phyloP scores from a whole-genome alignment of 2,888 invertebrate genomes.

The Onthophagus sagittarius region DNA sequence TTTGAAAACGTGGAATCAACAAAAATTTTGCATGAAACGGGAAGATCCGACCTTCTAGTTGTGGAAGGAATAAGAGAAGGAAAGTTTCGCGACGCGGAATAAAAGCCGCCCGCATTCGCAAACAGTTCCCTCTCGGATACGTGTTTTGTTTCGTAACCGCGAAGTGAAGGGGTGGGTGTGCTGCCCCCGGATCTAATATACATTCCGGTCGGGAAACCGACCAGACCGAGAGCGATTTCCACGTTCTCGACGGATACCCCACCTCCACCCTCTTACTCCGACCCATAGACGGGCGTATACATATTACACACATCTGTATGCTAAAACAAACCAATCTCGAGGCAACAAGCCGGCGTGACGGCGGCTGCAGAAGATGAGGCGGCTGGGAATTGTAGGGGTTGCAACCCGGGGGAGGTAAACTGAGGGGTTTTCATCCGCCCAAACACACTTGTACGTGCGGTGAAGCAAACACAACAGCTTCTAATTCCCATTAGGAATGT shows the following conservation, averaged over 20 bases:
- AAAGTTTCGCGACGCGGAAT: conserved; percentile 1
- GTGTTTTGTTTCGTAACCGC: conserved; percentile 10
- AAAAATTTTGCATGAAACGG: too few species aligned
- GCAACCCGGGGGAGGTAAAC: background rate
- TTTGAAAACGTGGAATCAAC: too few species aligned
- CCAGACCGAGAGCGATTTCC: conserved; percentile 35
- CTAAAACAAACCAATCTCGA: conserved; percentile 45
- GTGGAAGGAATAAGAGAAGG: background rate
- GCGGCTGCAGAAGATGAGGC: conserved; percentile 26
- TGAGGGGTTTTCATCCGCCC: background rate
- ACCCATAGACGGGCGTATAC: conserved; percentile 35
- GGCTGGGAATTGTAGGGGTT: background rate
- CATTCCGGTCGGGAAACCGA: conserved; percentile 35
- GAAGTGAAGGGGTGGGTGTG: background rate
- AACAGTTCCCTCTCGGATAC: conserved; percentile 9
- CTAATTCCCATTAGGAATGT: background rate
- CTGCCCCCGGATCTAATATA: conserved; percentile 16
- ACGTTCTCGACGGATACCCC: conserved; percentile 14
- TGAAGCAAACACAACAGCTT: conserved; percentile 1
- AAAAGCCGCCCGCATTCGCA: conserved; percentile 7
- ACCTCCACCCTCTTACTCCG: background rate
- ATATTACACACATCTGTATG: conserved; percentile 46
- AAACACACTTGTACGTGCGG: background rate
- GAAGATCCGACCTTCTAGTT: too few species aligned
- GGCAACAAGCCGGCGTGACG: conserved; percentile 39